These are phyloP conservation scores for Paratilapia polleni DNA, from an alignment of 2,113 vertebrate species.

Conservation along the genomic window DNA sequence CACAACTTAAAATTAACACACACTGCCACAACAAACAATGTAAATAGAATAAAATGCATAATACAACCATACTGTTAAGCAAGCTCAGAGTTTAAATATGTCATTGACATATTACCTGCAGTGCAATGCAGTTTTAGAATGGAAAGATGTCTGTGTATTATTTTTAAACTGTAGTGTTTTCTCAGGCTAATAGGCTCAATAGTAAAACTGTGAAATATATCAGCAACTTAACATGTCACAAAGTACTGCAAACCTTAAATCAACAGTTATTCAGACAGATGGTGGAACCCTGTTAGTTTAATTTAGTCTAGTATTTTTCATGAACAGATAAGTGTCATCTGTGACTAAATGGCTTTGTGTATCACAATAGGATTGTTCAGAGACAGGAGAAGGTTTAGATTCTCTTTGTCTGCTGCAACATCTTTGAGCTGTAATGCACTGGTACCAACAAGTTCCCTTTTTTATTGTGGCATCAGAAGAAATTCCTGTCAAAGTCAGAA, in stretches of 20 bases:
- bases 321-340: constrained; percentile 11
- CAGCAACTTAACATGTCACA: not conserved
- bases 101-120: not conserved
- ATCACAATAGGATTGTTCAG: constrained; percentile 7
- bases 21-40: not conserved
- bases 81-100: not conserved
- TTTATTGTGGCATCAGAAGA: constrained; percentile 59
- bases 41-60: not conserved
- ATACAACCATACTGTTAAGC: not conserved
- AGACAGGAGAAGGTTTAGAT: constrained; percentile 30
- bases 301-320: constrained; percentile 17
- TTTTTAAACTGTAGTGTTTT: not conserved
- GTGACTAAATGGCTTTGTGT: constrained; percentile 13
- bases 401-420: constrained; percentile 24
- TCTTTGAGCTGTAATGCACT: constrained; percentile 19
- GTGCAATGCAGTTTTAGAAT: not conserved
- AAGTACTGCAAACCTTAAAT: not conserved
- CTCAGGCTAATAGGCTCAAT: not conserved
- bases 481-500: constrained; percentile 58
- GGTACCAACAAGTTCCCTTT: constrained; percentile 33
- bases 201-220: constrained; percentile 9
- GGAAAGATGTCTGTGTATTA: not conserved
- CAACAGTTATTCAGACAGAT: constrained; percentile 10
- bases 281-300: constrained; percentile 18
- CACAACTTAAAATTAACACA: not conserved